phyloP scores from a whole-genome alignment of 2,797 vertebrate species.

The Aphelocoma californica region DNA sequence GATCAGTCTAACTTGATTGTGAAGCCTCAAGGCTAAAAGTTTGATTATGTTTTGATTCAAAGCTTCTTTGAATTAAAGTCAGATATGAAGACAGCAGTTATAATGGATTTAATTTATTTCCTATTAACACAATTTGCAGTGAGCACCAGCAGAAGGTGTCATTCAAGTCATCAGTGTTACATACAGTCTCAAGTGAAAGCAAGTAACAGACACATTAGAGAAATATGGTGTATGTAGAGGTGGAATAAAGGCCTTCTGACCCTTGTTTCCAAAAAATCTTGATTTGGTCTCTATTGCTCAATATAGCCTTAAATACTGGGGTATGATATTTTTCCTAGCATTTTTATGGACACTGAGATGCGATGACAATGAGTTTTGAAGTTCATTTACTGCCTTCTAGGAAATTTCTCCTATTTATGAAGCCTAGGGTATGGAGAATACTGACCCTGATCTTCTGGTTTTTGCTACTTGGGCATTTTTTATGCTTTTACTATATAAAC shows the following conservation, averaged over 20 bases:
- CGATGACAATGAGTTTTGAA: neutral
- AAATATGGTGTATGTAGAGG: neutral
- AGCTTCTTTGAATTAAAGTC: constrained; percentile 41
- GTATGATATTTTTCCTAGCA: neutral
- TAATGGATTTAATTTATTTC: constrained; percentile 50
- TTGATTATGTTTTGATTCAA: constrained; percentile 59
- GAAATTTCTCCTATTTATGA: neutral
- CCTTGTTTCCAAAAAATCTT: neutral
- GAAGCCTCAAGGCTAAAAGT: constrained; percentile 53
- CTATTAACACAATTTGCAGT: constrained; percentile 13
- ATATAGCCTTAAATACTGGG: neutral
- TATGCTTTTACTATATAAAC: neutral
- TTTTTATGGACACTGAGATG: neutral
- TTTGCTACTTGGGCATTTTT: neutral
- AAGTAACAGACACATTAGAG: neutral
- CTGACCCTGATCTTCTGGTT: neutral
- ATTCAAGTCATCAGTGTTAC: neutral
- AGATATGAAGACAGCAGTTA: constrained; percentile 7
- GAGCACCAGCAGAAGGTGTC: neutral
- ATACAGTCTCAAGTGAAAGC: neutral
- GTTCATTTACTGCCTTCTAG: neutral
- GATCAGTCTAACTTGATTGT: constrained; percentile 47
- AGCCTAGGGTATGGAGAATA: neutral
- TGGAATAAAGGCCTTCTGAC: neutral
- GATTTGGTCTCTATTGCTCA: neutral